Percentiles rank a stretch among this genome's conserved stretches.
Conservation (phyloP, 2,113 vertebrate species). For the Calidris pygmaea region DNA sequence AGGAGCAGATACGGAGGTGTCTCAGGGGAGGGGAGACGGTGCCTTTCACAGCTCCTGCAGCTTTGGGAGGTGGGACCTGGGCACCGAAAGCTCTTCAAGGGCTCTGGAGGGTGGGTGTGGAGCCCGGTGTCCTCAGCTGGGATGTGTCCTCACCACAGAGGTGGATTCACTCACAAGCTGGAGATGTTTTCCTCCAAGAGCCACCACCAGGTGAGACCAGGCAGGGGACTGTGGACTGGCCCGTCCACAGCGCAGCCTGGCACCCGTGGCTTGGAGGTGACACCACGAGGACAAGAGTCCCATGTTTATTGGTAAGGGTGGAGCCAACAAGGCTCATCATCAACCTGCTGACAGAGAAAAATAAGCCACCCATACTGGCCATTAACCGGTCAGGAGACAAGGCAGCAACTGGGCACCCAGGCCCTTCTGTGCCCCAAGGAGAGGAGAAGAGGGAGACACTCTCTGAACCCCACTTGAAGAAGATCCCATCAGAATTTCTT, state of each 20-base stretch:
- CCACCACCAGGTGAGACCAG: not conserved
- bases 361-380: not conserved
- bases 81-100: not conserved
- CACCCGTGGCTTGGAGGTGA: not conserved
- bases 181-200: not conserved
- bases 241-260: not conserved
- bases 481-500: not conserved
- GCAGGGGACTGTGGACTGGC: not conserved
- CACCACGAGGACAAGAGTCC: accelerated
- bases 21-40: accelerated
- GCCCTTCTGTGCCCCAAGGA: accelerated
- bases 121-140: not conserved
- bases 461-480: not conserved
- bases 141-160: not conserved
- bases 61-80: not conserved
- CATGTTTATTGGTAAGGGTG: not conserved
- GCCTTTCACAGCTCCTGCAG: not conserved
- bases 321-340: not conserved
- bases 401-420: not conserved
- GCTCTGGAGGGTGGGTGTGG: not conserved
- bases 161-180: not conserved
- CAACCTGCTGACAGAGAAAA: not conserved
- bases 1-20: not conserved
- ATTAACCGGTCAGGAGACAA: not conserved
- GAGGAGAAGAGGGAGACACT: not conserved